Evolutionary conservation across 1,140 invertebrate species (phyloP).

Genomic region (Psilanteris sp.): DNA sequence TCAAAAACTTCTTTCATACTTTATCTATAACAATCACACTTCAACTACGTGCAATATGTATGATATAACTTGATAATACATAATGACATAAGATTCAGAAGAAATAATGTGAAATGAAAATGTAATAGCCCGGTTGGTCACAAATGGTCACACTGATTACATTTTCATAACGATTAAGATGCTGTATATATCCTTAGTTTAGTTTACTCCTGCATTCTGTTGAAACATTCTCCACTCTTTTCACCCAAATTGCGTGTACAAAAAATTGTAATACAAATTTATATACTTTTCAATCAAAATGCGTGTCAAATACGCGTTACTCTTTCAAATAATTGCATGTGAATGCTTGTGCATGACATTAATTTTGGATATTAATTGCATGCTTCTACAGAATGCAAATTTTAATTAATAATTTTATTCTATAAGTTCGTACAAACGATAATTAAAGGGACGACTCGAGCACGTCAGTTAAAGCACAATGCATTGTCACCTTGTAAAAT

Average conservation of each 20-base stretch:
- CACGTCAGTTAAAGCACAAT: constrained; percentile 69
- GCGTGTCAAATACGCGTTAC: neutral
- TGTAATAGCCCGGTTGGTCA: constrained; percentile 5
- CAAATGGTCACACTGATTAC: constrained; percentile 1
- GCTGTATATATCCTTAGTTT: constrained; percentile 38
- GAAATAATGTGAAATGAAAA: constrained; percentile 36
- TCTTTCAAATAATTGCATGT: constrained; percentile 37
- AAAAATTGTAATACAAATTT: no score
- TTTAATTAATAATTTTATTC: constrained; percentile 46
- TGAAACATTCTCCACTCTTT: constrained; percentile 48
- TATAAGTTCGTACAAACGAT: constrained; percentile 29
- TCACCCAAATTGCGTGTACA: no score
- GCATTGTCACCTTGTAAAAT: constrained; percentile 63
- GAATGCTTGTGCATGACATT: constrained; percentile 45
- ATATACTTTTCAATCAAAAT: constrained; percentile 4
- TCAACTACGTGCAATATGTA: constrained; percentile 13
- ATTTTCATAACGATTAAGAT: constrained; percentile 28
- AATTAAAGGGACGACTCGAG: constrained; percentile 50
- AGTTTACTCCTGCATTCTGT: constrained; percentile 40
- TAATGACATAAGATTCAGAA: neutral
- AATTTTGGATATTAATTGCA: constrained; percentile 21
- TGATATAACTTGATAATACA: neutral
- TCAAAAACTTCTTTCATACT: neutral
- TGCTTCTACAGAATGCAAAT: constrained; percentile 57
- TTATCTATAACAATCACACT: constrained; percentile 5